Conservation (phyloP, 2,797 vertebrate species). For the Propithecus perrieri region DNA sequence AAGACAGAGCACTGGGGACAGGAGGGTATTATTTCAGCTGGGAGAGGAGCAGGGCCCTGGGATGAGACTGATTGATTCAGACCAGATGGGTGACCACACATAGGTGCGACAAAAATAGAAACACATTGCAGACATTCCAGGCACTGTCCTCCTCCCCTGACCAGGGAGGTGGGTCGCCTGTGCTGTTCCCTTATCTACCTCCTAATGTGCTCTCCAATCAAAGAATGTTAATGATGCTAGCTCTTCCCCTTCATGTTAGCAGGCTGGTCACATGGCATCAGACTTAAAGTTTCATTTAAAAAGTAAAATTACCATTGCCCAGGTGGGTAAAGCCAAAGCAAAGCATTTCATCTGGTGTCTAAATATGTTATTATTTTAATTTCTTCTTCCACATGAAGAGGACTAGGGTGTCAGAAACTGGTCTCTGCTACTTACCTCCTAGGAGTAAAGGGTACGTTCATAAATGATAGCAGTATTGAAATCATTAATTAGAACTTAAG, state of each 20-base stretch:
- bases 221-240: slow-evolving; percentile 87
- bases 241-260: slow-evolving; percentile 79
- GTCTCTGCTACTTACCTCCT: background rate
- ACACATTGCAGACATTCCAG: slow-evolving; percentile 92
- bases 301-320: slow-evolving; percentile 61
- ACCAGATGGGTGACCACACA: slow-evolving; percentile 95
- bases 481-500: slow-evolving; percentile 33
- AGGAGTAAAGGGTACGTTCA: background rate
- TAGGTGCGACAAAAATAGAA: slow-evolving; percentile 94
- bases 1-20: slow-evolving; percentile 85
- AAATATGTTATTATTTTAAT: slow-evolving; percentile 51
- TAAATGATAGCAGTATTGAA: background rate
- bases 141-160: slow-evolving; percentile 88
- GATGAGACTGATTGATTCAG: slow-evolving; percentile 94
- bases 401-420: background rate
- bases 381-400: background rate
- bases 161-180: slow-evolving; percentile 83
- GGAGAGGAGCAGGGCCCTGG: slow-evolving; percentile 87
- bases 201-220: slow-evolving; percentile 85
- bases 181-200: slow-evolving; percentile 86
- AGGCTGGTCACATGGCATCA: slow-evolving; percentile 77
- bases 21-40: slow-evolving; percentile 94
- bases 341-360: background rate
- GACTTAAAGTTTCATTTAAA: slow-evolving; percentile 72
- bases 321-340: slow-evolving; percentile 41